These are phyloP conservation scores for Heliconius himera DNA, from an alignment of 1,140 invertebrate genomes.

Conservation along the genomic window DNA sequence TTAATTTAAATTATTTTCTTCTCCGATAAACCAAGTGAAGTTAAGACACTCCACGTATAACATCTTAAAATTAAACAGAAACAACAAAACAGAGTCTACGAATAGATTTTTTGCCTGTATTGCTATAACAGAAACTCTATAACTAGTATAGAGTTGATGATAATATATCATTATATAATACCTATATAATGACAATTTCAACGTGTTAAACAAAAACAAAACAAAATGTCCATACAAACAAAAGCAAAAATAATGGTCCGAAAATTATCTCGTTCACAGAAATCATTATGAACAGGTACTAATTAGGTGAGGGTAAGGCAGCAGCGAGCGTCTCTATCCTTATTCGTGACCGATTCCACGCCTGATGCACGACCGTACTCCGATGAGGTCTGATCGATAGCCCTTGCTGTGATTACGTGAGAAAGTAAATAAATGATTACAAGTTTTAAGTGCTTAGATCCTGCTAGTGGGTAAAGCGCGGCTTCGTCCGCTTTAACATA, in stretches of 20 bases:
- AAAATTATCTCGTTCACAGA: slow-evolving; percentile 14
- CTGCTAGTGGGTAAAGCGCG: background rate
- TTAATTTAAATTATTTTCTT: no score
- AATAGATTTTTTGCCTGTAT: no score
- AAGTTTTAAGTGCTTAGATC: background rate
- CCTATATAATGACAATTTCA: background rate
- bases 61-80: background rate
- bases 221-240: background rate
- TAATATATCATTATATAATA: background rate
- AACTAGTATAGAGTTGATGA: no score
- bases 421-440: slow-evolving; percentile 13
- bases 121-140: no score
- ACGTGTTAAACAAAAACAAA: background rate
- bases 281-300: slow-evolving; percentile 14
- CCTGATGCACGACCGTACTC: background rate
- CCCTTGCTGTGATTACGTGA: slow-evolving; percentile 11
- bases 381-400: slow-evolving; percentile 8
- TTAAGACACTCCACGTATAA: no score
- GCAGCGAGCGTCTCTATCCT: slow-evolving; percentile 5
- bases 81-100: no score
- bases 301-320: slow-evolving; percentile 7
- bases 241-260: background rate
- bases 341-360: slow-evolving; percentile 11
- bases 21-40: no score
- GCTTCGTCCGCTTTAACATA: no score